Evolutionary conservation across 2,113 vertebrate genomes (phyloP).

Genomic region (Sclerurus mexicanus): DNA sequence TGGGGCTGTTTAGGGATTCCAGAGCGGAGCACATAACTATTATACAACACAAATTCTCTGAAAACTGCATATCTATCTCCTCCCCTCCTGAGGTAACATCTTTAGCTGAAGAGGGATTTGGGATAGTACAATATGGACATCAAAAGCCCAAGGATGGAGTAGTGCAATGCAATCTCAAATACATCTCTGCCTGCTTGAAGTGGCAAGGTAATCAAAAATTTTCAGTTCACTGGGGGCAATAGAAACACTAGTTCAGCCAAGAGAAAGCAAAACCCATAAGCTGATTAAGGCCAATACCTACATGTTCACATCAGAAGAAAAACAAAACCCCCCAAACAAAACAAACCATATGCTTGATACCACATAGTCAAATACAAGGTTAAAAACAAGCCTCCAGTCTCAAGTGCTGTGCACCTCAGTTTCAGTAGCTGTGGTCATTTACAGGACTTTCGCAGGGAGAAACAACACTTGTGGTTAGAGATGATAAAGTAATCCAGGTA

Average conservation of each 20-base stretch:
- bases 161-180: background rate
- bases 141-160: background rate
- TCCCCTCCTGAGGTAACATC: background rate
- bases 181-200: background rate
- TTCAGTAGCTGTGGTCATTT: background rate
- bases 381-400: background rate
- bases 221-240: background rate
- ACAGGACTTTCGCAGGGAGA: background rate
- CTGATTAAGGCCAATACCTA: background rate
- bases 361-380: background rate
- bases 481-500: background rate
- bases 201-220: background rate
- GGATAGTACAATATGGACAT: background rate
- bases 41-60: background rate
- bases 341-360: background rate
- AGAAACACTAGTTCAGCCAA: background rate
- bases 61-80: background rate
- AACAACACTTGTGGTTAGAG: background rate
- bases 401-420: background rate
- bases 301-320: background rate
- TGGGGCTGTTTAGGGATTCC: background rate
- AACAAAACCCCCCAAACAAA: background rate
- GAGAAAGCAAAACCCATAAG: background rate
- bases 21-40: background rate
- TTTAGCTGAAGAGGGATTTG: background rate